These are phyloP conservation scores for Psophia crepitans DNA, from an alignment of 2,113 vertebrate genomes.

Conservation along the genomic window DNA sequence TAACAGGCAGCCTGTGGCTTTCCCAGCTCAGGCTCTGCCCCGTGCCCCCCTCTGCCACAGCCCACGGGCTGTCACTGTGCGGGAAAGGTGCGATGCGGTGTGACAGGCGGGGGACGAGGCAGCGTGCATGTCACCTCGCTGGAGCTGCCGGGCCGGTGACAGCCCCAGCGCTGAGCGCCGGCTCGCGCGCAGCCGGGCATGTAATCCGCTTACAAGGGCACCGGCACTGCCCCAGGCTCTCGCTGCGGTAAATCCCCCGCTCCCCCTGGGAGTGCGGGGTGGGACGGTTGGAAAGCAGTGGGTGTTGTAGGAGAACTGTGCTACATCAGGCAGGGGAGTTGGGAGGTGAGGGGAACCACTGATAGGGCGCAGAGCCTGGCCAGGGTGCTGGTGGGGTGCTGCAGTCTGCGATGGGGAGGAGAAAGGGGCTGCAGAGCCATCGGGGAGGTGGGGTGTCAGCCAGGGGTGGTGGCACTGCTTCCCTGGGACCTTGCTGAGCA, in stretches of 20 bases:
- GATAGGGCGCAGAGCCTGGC: background rate
- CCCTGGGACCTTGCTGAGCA: background rate
- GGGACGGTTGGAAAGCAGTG: background rate
- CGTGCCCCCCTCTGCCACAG: background rate
- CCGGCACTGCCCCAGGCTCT: background rate
- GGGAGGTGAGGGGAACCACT: fast-evolving
- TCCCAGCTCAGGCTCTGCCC: background rate
- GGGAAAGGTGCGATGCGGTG: background rate
- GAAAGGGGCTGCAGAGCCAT: background rate
- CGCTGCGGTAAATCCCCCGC: background rate
- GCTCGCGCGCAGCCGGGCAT: background rate
- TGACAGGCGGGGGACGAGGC: background rate
- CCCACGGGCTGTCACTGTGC: background rate
- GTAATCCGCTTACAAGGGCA: constrained; percentile 48
- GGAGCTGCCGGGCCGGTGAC: background rate
- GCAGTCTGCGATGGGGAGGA: background rate
- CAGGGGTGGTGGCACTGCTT: background rate
- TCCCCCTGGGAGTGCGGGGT: fast-evolving
- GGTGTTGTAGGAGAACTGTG: background rate
- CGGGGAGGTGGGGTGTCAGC: background rate
- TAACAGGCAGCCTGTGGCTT: background rate
- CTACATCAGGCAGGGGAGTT: fast-evolving
- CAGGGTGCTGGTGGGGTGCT: background rate
- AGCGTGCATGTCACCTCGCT: background rate
- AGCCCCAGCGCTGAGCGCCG: background rate